Evolutionary conservation across 2,888 invertebrate genomes (phyloP).

Genomic region (Andrena flavipes): DNA sequence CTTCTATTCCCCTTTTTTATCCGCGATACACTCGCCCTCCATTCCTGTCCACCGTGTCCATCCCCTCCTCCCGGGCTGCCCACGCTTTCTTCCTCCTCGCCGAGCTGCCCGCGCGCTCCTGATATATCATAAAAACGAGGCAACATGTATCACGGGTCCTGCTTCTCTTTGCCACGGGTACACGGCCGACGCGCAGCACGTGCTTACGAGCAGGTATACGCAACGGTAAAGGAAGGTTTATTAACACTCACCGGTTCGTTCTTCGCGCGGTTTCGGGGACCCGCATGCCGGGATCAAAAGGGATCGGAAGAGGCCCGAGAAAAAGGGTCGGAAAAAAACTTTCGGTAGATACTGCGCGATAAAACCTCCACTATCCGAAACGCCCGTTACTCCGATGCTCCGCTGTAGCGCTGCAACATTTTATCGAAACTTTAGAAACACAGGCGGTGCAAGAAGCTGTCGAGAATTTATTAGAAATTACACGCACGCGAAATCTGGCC

Average conservation of each 20-base stretch:
- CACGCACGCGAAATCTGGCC: too few relatives aligned
- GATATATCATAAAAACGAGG: constrained; percentile 39
- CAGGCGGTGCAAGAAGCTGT: too few relatives aligned
- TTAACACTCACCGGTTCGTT: constrained; percentile 5
- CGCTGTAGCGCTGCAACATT: too few relatives aligned
- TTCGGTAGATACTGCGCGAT: too few relatives aligned
- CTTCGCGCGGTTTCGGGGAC: too few relatives aligned
- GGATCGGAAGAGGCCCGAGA: too few relatives aligned
- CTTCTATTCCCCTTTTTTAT: constrained; percentile 44
- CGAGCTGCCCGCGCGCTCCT: constrained; percentile 18
- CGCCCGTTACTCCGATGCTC: too few relatives aligned
- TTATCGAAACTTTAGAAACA: too few relatives aligned
- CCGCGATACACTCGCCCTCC: constrained; percentile 22
- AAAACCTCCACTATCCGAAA: too few relatives aligned
- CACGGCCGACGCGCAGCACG: constrained; percentile 2
- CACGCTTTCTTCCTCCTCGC: neutral
- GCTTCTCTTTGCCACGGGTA: constrained; percentile 14
- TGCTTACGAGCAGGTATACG: neutral
- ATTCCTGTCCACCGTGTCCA: constrained; percentile 7
- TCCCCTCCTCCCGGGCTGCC: neutral
- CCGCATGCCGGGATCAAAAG: neutral
- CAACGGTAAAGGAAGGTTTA: neutral
- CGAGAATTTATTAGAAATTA: too few relatives aligned
- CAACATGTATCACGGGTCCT: constrained; percentile 29
- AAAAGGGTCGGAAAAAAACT: too few relatives aligned